Evolutionary conservation across 2,888 invertebrate genomes (phyloP).

Genomic region (Leptopilina myrica): DNA sequence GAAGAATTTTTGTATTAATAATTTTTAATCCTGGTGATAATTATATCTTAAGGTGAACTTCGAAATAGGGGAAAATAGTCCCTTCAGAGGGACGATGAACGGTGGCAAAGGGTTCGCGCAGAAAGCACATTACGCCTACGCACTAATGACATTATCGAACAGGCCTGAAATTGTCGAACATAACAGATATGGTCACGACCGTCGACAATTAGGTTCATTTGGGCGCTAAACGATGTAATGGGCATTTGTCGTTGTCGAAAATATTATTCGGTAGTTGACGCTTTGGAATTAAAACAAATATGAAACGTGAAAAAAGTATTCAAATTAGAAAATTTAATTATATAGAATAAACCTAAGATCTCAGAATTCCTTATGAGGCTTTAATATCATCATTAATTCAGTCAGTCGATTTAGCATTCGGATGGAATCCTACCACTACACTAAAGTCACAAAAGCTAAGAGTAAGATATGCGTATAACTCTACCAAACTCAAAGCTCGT

Average conservation of each 20-base stretch:
- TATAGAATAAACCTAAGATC: too few species aligned
- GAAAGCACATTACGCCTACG: conserved; percentile 51
- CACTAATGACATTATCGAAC: conserved; percentile 55
- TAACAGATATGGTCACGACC: conserved; percentile 47
- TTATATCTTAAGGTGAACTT: not conserved
- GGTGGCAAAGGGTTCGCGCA: conserved; percentile 45
- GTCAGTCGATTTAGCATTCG: conserved; percentile 24
- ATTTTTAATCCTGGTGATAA: too few species aligned
- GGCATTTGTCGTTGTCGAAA: not conserved
- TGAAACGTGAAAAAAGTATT: not conserved
- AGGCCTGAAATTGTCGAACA: conserved; percentile 58
- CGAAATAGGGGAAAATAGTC: not conserved
- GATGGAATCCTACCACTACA: conserved; percentile 10
- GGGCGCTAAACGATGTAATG: not conserved
- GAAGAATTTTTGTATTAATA: too few species aligned
- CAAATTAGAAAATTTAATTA: too few species aligned
- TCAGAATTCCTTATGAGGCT: not conserved
- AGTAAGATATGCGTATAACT: conserved; percentile 30
- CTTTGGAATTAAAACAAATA: not conserved
- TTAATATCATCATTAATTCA: conserved; percentile 23
- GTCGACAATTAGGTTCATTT: conserved; percentile 51
- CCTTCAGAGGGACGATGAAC: not conserved
- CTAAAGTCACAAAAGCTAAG: conserved; percentile 31
- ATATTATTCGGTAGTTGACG: not conserved
- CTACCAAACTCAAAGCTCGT: conserved; percentile 38